Evolutionary conservation across 2,797 vertebrate species (phyloP).

Genomic region (Gymnoscopelus microlampas): DNA sequence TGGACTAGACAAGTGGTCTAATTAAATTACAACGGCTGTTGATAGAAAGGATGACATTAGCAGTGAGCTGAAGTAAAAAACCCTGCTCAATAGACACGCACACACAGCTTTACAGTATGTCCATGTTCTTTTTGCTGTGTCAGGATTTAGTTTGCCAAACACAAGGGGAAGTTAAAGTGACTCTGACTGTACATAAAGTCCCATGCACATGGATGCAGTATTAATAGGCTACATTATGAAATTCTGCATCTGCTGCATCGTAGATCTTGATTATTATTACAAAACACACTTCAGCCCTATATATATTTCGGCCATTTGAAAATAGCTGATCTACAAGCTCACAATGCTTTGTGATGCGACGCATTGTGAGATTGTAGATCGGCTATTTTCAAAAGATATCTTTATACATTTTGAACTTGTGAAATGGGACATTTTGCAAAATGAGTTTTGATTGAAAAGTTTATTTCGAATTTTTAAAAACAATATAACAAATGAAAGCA

Average conservation of each 20-base stretch:
- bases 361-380: no score
- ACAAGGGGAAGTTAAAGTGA: constrained; percentile 11
- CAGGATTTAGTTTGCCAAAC: background rate
- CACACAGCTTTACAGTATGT: constrained; percentile 1
- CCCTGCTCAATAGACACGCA: constrained; percentile 16
- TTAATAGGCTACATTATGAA: background rate
- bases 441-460: no score
- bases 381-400: no score
- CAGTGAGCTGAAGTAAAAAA: constrained; percentile 3
- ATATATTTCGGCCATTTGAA: no score
- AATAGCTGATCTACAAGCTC: no score
- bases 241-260: constrained; percentile 7
- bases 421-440: no score
- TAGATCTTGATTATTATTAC: no score
- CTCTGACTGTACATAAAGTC: background rate
- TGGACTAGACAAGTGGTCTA: constrained; percentile 58
- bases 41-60: constrained; percentile 37
- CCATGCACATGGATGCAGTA: background rate
- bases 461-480: no score
- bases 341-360: no score
- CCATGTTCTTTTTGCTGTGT: background rate
- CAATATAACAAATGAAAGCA: no score
- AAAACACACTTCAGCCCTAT: no score
- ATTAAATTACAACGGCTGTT: constrained; percentile 46
- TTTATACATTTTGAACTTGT: no score